Evolutionary conservation across 2,113 vertebrate species (phyloP).

Genomic region (Pionites leucogaster): DNA sequence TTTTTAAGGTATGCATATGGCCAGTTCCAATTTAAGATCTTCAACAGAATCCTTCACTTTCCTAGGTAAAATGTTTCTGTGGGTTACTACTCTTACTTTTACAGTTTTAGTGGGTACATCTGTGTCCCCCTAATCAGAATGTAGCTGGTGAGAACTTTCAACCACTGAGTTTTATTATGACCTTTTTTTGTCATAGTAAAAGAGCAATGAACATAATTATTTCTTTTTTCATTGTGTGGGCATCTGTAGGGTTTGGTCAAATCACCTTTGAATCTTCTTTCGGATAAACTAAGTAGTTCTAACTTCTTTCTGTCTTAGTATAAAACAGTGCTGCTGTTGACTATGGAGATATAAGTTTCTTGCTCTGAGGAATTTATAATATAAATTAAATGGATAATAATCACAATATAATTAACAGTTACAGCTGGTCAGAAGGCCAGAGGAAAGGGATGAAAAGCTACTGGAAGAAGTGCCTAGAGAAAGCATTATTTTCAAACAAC

Average conservation of each 20-base stretch:
- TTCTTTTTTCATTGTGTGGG: not conserved
- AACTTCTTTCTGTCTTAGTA: not conserved
- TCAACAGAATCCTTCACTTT: not conserved
- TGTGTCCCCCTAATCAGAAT: not conserved
- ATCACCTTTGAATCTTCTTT: not conserved
- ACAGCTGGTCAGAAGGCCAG: not conserved
- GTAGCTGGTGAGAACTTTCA: not conserved
- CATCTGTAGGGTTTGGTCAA: not conserved
- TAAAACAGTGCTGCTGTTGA: not conserved
- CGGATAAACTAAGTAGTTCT: not conserved
- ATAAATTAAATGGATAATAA: not conserved
- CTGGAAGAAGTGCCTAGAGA: not conserved
- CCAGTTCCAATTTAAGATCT: not conserved
- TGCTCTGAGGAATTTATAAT: not conserved
- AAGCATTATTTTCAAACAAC: not conserved
- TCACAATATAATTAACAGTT: not conserved
- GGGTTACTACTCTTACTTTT: not conserved
- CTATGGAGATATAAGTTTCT: not conserved
- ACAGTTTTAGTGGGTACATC: not conserved
- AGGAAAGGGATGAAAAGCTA: not conserved
- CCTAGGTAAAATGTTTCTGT: not conserved
- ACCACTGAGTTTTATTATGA: not conserved
- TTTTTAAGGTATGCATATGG: not conserved
- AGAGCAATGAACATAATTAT: not conserved
- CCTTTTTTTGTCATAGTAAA: not conserved